Base-by-base conservation (phyloP, 92 coral and sea anemone species). In the Porites evermanni region DNA sequence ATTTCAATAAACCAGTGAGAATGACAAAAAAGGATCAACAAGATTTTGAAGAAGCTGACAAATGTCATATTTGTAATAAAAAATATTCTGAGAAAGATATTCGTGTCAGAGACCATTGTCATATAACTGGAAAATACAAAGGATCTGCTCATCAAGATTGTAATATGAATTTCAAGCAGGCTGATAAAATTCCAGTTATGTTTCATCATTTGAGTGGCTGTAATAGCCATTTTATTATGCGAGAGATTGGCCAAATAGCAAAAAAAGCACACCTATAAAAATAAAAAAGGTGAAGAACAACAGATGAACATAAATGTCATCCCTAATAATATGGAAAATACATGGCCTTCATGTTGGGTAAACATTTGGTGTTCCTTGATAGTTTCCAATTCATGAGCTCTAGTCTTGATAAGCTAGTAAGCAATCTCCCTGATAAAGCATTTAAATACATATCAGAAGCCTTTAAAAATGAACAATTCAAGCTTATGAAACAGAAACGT, bases 221-320 rank as follows among this genome's bases (percentile, higher is more conserved):
- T 24, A 24, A 1, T 24, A 13, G 21, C 8, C 21, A 1, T 13
- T 65, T 65, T 17, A 13, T 65, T 10, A 65, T 65, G 1, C 18
- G 1, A 8, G 8, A 65, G 8, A 65, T 65, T 44, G 84, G 72
- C 69, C 70, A 86, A 78, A 51, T 23, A 1, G 79, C 79, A 61
- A 8, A 71, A 29, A 68, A 19, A 24, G 16, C 79, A 79, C 17
- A 54, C 50, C 8, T 78, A 79, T 56, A 75, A 73, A 29, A 75
- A 50, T 3, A 47, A 7, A 16, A 58, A 16, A 38, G 67, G 67
- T 59, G 83, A 69, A 19, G 44, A 21, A 20, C 50, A 60, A 8
- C 54, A 74, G 29, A 58, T 56, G 47, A 17, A 79, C 18, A 79
- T 79, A 1, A 58, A 79, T 69, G 47, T 54, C 9, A 64, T 79